Evolutionary conservation across 2,888 invertebrate genomes (phyloP), one percentile per base, ranked within the genome.

Genomic region (Cordilura impudica): DNA sequence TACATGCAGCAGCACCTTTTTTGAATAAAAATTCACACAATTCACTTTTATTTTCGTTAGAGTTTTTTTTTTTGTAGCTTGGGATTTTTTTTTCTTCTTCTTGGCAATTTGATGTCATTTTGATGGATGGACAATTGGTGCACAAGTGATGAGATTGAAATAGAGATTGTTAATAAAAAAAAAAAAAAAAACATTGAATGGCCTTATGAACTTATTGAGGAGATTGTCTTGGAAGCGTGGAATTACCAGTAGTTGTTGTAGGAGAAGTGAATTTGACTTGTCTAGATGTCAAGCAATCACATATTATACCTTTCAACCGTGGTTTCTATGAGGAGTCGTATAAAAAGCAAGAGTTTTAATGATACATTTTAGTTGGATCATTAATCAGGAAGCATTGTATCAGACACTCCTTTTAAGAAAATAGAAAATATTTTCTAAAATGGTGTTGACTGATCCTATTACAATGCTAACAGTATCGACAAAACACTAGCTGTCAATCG

Each of bases 81-180:
- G 39, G 4, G n/a, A n/a, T 19, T 3, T n/a, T 3, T 71, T 67
- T 51, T 75, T 80, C 65, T 51, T 69, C 53, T 65, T 72, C 58
- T 77, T 53, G 29, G 70, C 71, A 66, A 69, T 69, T 75, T 61
- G 60, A 72, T 66, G 67, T 70, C 76, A 74, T 77, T 79, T 84
- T 87, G 85, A 87, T 86, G 83, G 86, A 85, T 86, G 84, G 83
- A 86, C 85, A 87, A 87, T 86, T 84, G 86, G 75, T 67, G 71
- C 75, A 82, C 85, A 85, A 85, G 82, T 85, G 86, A 86, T 83
- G 82, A 83, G 81, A 81, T 76, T 77, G 67, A 74, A 79, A 81
- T 76, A 67, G 56, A 61, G 77, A 79, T 74, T 74, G 66, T 79
- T 53, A 29, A 12, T 16, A 23, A 29, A 0, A 8, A 18, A 43